Evolutionary conservation across 2,888 invertebrate species (phyloP).

Genomic region (Beris morrisii): DNA sequence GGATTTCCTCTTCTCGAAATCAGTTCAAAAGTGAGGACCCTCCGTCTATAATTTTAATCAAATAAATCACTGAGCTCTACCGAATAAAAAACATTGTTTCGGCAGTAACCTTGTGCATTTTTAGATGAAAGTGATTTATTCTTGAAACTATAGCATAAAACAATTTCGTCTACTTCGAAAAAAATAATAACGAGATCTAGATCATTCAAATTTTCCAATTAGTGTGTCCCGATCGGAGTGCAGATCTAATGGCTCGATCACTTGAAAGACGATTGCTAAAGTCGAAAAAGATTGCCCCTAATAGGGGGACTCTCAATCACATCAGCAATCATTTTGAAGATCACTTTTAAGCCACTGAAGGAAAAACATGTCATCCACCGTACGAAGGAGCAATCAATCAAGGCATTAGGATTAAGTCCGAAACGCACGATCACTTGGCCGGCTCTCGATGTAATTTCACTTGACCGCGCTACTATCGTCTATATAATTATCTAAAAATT

Average conservation of each 20-base stretch:
- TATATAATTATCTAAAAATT: slow-evolving; percentile 39
- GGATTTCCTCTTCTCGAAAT: slow-evolving; percentile 25
- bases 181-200: slow-evolving; percentile 18
- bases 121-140: slow-evolving; percentile 15
- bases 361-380: slow-evolving; percentile 26
- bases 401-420: slow-evolving; percentile 26
- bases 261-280: not conserved
- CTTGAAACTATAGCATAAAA: slow-evolving; percentile 17
- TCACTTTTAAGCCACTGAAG: slow-evolving; percentile 33
- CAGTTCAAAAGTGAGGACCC: slow-evolving; percentile 21
- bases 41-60: slow-evolving; percentile 40
- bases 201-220: slow-evolving; percentile 32
- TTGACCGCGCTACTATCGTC: slow-evolving; percentile 23
- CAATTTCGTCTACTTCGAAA: slow-evolving; percentile 17
- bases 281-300: not conserved
- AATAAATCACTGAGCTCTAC: slow-evolving; percentile 35
- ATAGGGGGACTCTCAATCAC: not conserved
- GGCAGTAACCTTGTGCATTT: too few relatives aligned
- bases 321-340: slow-evolving; percentile 19
- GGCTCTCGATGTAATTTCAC: slow-evolving; percentile 35
- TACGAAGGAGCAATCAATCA: slow-evolving; percentile 37
- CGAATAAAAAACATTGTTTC: not conserved
- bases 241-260: not conserved
- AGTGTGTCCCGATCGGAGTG: slow-evolving; percentile 9
- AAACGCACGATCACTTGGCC: slow-evolving; percentile 12